Base-by-base conservation (phyloP, 1,140 invertebrate species). In the Bombus waltoni region DNA sequence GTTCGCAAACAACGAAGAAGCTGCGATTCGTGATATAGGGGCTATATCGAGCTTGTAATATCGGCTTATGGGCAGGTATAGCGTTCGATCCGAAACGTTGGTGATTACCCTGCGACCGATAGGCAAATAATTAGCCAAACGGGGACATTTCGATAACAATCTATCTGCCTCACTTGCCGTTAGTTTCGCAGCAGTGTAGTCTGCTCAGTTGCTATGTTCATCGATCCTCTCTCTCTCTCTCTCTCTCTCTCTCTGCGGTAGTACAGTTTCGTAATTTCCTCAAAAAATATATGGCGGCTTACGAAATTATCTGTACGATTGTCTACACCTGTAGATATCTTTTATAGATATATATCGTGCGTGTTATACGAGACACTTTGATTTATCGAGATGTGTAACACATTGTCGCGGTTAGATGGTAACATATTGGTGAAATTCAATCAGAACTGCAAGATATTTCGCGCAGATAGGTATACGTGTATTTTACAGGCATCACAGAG, bases 81-180 rank as follows among this genome's bases (percentile, higher is more conserved):
- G 25, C 44, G 65, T 32, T 78, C 74, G 74, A 78, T 78, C 13
- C 22, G 35, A 35, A 70, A 83, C 38, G 75, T 57, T 38, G 72
- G 72, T 70, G 75, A 83, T 83, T 78, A 83, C 44, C 47, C 44
- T 40, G 44, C 75, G 82, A 78, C 65, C 53, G 82, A 83, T 83
- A 78, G 75, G 47, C 75, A 77, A 68, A 83, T 83, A 70, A 76
- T 75, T 76, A 83, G 47, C 44, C 75, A 22, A 57, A 70, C 47
- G 57, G 6, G 57, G 57, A 78, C 75, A 68, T 66, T 78, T 78
- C 82, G 74, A 78, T 78, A 70, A 83, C 82, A 78, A 83, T 83
- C 75, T 42, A 65, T 82, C 81, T 47, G 42, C 81, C 57, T 82
- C 81, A 35, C 22, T 44, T 10, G 53, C 66, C 79, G 38, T 72